Conservation (phyloP, 2,797 vertebrate genomes). For the Myotis myotis region DNA sequence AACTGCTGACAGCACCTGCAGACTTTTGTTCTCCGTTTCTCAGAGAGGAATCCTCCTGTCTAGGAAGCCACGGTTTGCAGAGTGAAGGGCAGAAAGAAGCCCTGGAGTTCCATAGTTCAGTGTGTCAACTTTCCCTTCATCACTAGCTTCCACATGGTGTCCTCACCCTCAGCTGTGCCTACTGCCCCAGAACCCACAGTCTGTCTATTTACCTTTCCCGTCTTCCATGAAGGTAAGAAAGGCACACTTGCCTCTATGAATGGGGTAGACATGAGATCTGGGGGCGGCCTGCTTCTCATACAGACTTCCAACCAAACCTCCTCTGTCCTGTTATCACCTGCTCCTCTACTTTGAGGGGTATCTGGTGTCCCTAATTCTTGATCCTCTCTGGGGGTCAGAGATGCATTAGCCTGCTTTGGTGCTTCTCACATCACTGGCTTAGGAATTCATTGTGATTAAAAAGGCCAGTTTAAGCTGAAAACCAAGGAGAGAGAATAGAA, state of each 20-base stretch:
- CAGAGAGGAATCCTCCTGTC: not conserved
- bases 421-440: not conserved
- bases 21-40: not conserved
- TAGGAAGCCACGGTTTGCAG: not conserved
- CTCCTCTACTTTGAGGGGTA: not conserved
- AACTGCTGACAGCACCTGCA: not conserved
- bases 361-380: not conserved
- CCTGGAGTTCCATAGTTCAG: accelerated
- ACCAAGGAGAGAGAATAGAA: not conserved
- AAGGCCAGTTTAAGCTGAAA: not conserved
- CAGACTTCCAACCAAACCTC: not conserved
- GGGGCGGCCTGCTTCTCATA: not conserved
- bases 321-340: not conserved
- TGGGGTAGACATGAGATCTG: not conserved
- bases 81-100: not conserved
- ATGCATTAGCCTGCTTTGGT: not conserved
- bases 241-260: not conserved
- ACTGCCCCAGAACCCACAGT: not conserved
- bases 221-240: not conserved
- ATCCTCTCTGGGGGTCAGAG: not conserved
- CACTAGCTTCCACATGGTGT: too few relatives aligned
- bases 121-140: not conserved
- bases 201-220: not conserved
- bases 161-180: not conserved
- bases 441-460: not conserved